Evolutionary conservation across 2,888 invertebrate genomes (phyloP).

Genomic region (Synergus gifuensis): DNA sequence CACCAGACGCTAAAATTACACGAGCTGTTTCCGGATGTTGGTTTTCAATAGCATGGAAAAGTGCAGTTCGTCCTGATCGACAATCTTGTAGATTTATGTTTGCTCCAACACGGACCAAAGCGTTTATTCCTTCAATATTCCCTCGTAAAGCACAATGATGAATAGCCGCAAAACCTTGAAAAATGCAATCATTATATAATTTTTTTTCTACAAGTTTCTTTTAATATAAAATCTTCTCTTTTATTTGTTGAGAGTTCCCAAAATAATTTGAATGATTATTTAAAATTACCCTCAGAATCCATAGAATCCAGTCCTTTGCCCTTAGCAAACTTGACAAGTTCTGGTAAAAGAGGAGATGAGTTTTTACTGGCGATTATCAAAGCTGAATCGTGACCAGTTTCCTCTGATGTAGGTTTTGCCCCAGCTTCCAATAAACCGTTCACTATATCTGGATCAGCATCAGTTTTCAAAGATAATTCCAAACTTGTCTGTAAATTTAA

Average conservation of each 20-base stretch:
- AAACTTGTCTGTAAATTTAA: conserved; percentile 67
- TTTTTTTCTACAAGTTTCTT: background rate
- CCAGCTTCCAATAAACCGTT: conserved; percentile 65
- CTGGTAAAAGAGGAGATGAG: conserved; percentile 58
- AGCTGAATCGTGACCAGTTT: conserved; percentile 66
- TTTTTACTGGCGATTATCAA: conserved; percentile 67
- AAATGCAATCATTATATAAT: conserved; percentile 7
- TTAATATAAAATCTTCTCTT: background rate
- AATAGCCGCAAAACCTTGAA: conserved; percentile 68
- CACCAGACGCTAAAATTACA: conserved; percentile 62
- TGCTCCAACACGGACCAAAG: conserved; percentile 62
- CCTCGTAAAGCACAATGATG: conserved; percentile 69
- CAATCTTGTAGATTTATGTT: conserved; percentile 67
- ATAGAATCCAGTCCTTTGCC: conserved; percentile 55
- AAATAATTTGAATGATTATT: conserved; percentile 21
- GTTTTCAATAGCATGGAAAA: conserved; percentile 72
- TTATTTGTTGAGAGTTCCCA: background rate
- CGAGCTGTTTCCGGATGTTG: conserved; percentile 56
- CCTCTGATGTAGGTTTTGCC: conserved; percentile 62
- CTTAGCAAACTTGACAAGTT: conserved; percentile 60
- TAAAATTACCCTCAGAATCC: conserved; percentile 63
- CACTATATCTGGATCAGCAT: conserved; percentile 61
- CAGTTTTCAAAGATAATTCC: conserved; percentile 67
- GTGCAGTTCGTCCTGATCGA: conserved; percentile 70
- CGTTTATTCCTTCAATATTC: conserved; percentile 60